phyloP scores from a whole-genome alignment of 2,888 invertebrate genomes.

The Dolomedes plantarius region DNA sequence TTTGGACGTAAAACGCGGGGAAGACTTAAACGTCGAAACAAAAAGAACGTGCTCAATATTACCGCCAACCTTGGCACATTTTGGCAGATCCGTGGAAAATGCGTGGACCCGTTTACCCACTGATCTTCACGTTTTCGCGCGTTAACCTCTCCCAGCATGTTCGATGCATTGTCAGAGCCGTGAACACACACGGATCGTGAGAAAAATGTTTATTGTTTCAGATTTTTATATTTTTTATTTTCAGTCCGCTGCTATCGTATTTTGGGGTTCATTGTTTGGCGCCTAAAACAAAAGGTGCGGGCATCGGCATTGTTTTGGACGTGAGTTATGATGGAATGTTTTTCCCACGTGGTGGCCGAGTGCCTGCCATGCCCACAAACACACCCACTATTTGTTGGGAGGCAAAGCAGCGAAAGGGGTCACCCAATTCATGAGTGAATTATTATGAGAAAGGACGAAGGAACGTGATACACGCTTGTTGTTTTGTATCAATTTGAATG shows the following conservation, averaged over 20 bases:
- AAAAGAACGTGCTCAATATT: too few species aligned
- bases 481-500: too few species aligned
- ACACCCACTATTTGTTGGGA: neutral
- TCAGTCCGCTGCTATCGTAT: neutral
- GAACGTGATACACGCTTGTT: too few species aligned
- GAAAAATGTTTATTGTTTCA: constrained; percentile 48
- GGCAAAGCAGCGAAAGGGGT: neutral
- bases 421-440: neutral
- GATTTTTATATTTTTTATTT: neutral
- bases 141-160: constrained; percentile 22
- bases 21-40: too few species aligned
- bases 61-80: constrained; percentile 40
- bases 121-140: constrained; percentile 46
- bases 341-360: neutral
- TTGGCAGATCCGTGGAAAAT: constrained; percentile 1
- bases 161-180: constrained; percentile 2
- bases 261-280: neutral
- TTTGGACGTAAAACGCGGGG: too few species aligned
- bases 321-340: neutral
- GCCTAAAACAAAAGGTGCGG: neutral
- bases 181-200: constrained; percentile 61
- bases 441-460: too few species aligned
- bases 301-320: neutral
- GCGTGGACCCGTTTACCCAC: constrained; percentile 40
- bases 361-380: neutral